Evolutionary conservation across 2,113 vertebrate species (phyloP), one percentile per base, ranked within the genome.

Genomic region (Oryzias javanicus): DNA sequence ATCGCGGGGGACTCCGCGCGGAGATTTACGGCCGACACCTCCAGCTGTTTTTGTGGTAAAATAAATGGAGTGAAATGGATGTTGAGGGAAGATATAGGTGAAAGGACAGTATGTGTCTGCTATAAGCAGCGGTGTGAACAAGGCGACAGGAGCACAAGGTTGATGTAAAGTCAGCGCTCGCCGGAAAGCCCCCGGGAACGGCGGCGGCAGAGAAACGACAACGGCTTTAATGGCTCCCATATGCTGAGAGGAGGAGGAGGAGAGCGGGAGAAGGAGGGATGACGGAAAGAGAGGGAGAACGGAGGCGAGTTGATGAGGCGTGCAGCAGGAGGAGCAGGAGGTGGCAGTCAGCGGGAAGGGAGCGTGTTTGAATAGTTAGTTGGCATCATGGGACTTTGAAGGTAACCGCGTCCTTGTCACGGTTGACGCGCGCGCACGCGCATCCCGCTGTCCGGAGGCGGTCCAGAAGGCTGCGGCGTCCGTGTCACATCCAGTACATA

Each of bases 361-460:
- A 70, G 61, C 74, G 70, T 55, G 60, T 51, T 40, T 80, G 78
- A 81, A 75, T 62, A 81, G 78, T 78, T 81, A 70, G 57, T 49
- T 45, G 72, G 83, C 68, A 72, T 78, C 74, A 55, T 78, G 86
- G 89, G 87, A 89, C 84, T 86, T 74, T 89, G 86, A 91, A 91
- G 89, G 89, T 90, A 90, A 83, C 82, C 1, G 73, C 41, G 90
- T 88, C 89, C 89, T 91, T 91, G 89, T 88, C 85, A 75, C 70
- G 61, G 42, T 57, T 66, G 42, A 29, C 59, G 17, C 57, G 50
- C 58, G 10, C 16, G 27, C 49, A 12, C 49, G 63, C 65, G 10
- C 49, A 25, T 48, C 48, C 67, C 25, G 24, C 22, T 73, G 78
- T 81, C 87, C 81, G 17, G 77, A 80, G 85, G 85, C 46, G 74